Percentiles rank a stretch among this genome's conserved stretches.
These are phyloP conservation scores for Chelon labrosus DNA, from an alignment of 2,797 vertebrate species.

Conservation along the genomic window DNA sequence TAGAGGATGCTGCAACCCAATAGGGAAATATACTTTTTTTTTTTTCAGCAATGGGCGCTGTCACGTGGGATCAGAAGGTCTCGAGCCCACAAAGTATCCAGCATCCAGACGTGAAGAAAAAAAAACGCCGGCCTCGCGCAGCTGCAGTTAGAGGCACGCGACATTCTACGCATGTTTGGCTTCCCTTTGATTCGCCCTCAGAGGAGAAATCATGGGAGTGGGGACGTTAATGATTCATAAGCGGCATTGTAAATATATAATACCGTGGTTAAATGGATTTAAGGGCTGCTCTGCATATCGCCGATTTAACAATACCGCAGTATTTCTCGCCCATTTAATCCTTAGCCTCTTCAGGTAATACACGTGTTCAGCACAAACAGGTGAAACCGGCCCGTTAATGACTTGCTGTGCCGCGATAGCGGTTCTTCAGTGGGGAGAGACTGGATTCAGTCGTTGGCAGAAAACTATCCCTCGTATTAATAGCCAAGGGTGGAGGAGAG, in stretches of 20 bases:
- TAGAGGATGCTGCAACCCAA: neutral
- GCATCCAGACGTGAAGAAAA: constrained; percentile 20
- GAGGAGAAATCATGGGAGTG: constrained; percentile 41
- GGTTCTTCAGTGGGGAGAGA: constrained; percentile 34
- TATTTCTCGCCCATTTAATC: constrained; percentile 44
- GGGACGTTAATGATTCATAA: constrained; percentile 73
- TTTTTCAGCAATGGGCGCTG: constrained; percentile 7
- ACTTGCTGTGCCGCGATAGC: constrained; percentile 41
- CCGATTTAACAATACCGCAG: constrained; percentile 57
- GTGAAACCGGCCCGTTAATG: constrained; percentile 54
- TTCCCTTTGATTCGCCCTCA: constrained; percentile 63
- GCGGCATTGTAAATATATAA: constrained; percentile 73
- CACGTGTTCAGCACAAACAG: constrained; percentile 47
- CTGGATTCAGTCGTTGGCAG: constrained; percentile 31
- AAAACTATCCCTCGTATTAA: neutral
- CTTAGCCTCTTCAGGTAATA: constrained; percentile 48
- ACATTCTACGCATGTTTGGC: constrained; percentile 53
- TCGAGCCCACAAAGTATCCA: neutral
- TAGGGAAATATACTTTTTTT: constrained; percentile 10
- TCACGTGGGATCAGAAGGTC: constrained; percentile 33
- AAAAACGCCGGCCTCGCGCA: constrained; percentile 11
- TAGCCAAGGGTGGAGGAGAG: constrained; percentile 9
- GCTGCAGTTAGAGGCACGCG: constrained; percentile 47
- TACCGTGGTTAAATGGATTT: constrained; percentile 63
- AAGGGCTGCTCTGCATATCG: constrained; percentile 32